Evolutionary conservation across 2,797 vertebrate genomes (phyloP), one percentile per base, ranked within the genome.

Genomic region (Acanthurus leucopareius): DNA sequence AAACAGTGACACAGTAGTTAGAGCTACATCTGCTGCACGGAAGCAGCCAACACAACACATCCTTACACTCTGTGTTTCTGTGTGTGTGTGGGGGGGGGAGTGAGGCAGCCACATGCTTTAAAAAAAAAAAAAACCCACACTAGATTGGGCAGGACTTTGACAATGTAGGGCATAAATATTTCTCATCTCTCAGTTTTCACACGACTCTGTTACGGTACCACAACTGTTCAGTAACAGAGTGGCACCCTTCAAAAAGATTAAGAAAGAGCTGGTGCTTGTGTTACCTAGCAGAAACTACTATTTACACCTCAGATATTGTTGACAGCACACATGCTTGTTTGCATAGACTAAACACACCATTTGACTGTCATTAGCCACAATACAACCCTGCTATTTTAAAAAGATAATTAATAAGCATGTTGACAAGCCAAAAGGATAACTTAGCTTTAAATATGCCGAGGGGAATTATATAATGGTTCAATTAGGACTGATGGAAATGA

Each of bases 1-100:
- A 94, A 91, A 93, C 87, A 94, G 88, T 83, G 86, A 92, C 88
- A 94, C 65, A 91, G 77, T 75, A 73, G 90, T 94, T 93, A 94
- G 89, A 88, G 85, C 83, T 77, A 69, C 85, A 92, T 88, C 91
- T 92, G 90, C 83, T 74, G 77, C 70, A 8, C 48, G 40, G 75
- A 48, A 61, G 65, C 69, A 63, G 61, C 85, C 82, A 80, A 79
- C 77, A 83, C 77, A 83, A 58, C 71, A 83, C 63, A 84, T 45
- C 75, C 10, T 54, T 14, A 75, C 75, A 60, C 65, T 15, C 5
- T 35, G 22, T 0, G 48, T 59, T 11, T 28, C 57, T 56, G 73
- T 44, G 58, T 16, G 22, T 35, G 17, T 14, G 28, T 14, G 44
- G 15, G 53, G 1, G 44, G 15, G 53, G 1, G 25, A 4, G 35